Percentiles rank a stretch among this genome's conserved stretches.
phyloP scores from a whole-genome alignment of 2,797 vertebrate species.

The Diplodus puntazzo region DNA sequence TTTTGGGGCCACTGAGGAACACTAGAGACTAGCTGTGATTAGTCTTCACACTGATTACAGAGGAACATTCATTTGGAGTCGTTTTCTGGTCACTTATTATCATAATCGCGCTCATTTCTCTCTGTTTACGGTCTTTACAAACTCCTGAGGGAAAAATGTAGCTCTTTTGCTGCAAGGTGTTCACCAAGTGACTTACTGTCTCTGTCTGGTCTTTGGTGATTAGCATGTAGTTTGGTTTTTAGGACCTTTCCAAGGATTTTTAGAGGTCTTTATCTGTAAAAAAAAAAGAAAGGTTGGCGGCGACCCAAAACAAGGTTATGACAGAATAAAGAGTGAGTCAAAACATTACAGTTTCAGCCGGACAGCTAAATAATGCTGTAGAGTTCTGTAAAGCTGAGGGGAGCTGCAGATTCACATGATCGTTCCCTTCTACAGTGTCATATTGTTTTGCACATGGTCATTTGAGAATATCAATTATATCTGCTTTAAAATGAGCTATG shows the following conservation, averaged over 20 bases:
- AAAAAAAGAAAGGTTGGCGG: not conserved
- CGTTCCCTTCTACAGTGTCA: not conserved
- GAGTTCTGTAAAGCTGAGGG: not conserved
- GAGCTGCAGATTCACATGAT: not conserved
- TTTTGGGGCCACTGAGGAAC: too few relatives aligned
- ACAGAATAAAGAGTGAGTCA: not conserved
- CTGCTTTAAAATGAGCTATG: not conserved
- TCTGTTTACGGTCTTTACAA: too few relatives aligned
- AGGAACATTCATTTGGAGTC: not conserved
- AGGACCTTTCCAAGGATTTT: not conserved
- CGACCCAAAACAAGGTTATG: not conserved
- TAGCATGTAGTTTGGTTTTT: not conserved
- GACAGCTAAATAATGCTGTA: not conserved
- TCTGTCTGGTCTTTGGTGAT: not conserved
- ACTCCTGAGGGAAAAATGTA: too few relatives aligned
- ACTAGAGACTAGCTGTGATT: too few relatives aligned
- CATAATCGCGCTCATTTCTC: too few relatives aligned
- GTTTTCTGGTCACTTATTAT: too few relatives aligned
- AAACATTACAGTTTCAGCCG: not conserved
- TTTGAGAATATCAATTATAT: not conserved
- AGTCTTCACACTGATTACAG: not conserved
- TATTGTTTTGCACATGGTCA: not conserved
- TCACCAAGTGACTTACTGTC: not conserved
- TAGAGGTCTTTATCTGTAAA: not conserved
- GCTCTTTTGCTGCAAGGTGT: too few relatives aligned